A percentile compares a stretch with the other conserved stretches of the same genome.
phyloP scores from a whole-genome alignment of 2,113 vertebrate species.

The Hemichromis elongatus region DNA sequence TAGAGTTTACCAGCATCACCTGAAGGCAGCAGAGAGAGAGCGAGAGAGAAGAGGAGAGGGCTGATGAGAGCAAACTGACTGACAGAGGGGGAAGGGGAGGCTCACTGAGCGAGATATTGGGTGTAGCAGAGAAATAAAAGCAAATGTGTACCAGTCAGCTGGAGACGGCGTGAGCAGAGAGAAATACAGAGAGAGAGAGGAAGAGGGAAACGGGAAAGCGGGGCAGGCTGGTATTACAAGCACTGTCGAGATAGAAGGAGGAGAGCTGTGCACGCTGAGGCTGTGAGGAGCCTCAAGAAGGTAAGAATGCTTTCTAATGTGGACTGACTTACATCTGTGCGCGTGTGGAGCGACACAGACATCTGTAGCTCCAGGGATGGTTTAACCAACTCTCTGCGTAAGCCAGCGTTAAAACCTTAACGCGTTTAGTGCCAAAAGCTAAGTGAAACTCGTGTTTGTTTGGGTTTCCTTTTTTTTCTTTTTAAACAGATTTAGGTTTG shows the following conservation, averaged over 20 bases:
- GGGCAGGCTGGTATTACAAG: not conserved
- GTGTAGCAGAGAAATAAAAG: conserved; percentile 2
- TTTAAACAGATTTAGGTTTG: not conserved
- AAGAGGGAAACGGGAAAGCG: not conserved
- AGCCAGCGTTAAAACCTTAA: not conserved
- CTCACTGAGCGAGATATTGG: not conserved
- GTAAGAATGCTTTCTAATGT: conserved; percentile 14
- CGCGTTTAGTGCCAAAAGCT: not conserved
- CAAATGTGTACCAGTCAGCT: not conserved
- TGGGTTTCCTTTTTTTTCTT: not conserved
- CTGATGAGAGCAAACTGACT: not conserved
- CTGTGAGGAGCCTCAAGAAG: conserved; percentile 11
- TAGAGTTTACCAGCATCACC: not conserved
- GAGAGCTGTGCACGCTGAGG: not conserved
- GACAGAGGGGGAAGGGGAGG: conserved; percentile 21
- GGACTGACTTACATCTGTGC: not conserved
- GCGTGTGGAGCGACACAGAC: not conserved
- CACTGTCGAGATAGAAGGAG: not conserved
- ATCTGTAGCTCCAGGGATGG: not conserved
- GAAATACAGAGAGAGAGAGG: not conserved
- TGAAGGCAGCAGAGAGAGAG: conserved; percentile 35
- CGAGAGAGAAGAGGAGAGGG: not conserved
- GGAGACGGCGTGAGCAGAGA: not conserved
- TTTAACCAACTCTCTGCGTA: not conserved
- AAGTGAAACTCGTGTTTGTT: not conserved